Conservation (phyloP, 2,888 invertebrate species). For the Brachycybe producta region DNA sequence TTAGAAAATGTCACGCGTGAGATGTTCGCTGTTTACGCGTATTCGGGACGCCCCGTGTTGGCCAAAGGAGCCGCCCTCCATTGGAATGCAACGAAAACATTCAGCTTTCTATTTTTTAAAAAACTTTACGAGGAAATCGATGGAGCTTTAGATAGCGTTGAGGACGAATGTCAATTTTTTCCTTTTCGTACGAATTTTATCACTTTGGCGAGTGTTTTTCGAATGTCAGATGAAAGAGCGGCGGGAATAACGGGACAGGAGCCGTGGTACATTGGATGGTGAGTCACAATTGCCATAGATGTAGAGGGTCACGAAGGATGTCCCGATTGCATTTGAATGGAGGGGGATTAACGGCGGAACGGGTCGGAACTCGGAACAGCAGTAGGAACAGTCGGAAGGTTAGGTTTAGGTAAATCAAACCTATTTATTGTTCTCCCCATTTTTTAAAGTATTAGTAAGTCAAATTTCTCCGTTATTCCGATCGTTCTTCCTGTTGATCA, state of each 20-base stretch:
- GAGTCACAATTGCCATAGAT: constrained; percentile 36
- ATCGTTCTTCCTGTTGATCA: too few relatives aligned
- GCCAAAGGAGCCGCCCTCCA: constrained; percentile 58
- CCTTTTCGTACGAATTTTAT: constrained; percentile 72
- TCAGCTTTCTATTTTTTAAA: constrained; percentile 28
- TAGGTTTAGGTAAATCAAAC: too few relatives aligned
- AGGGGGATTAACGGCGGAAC: too few relatives aligned
- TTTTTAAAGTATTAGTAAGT: too few relatives aligned
- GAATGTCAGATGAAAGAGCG: constrained; percentile 54
- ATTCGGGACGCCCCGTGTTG: constrained; percentile 64
- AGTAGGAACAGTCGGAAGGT: too few relatives aligned
- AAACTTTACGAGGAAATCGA: constrained; percentile 25
- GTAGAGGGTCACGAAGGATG: too few relatives aligned
- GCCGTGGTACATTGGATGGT: constrained; percentile 87
- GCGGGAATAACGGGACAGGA: constrained; percentile 46
- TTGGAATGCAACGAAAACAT: constrained; percentile 55
- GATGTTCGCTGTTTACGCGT: constrained; percentile 58
- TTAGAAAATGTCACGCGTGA: constrained; percentile 43
- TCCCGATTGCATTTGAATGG: too few relatives aligned
- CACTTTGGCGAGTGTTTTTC: constrained; percentile 59
- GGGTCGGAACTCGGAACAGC: too few relatives aligned
- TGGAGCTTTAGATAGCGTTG: constrained; percentile 57
- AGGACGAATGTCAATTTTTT: constrained; percentile 72
- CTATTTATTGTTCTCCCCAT: too few relatives aligned
- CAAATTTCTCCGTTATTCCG: too few relatives aligned